Conservation (phyloP, 2,888 invertebrate species). For the Coelopa pilipes region DNA sequence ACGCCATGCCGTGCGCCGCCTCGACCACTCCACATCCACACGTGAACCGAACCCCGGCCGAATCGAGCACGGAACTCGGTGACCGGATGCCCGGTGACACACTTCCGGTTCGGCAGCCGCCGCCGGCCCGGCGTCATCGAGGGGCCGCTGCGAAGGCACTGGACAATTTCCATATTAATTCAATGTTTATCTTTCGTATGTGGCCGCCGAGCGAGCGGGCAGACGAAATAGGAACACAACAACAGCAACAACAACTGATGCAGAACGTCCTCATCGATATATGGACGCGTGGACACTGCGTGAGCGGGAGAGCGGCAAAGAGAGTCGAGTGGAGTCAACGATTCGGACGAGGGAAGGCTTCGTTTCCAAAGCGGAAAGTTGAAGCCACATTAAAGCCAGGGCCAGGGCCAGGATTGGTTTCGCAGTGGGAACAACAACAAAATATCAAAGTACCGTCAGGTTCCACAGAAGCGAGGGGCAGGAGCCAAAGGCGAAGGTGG, state of each 20-base stretch:
- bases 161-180: slow-evolving; percentile 47
- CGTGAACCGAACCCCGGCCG: neutral
- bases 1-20: neutral
- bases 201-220: slow-evolving; percentile 29
- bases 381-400: too few relatives aligned
- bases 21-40: slow-evolving; percentile 2
- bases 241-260: slow-evolving; percentile 37
- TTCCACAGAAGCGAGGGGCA: too few relatives aligned
- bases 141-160: neutral
- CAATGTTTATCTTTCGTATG: slow-evolving; percentile 48
- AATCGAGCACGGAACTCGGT: neutral
- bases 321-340: neutral
- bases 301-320: neutral
- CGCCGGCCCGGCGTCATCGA: neutral
- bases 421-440: too few relatives aligned
- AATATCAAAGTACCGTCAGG: too few relatives aligned
- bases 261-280: neutral
- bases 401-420: too few relatives aligned
- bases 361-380: too few relatives aligned
- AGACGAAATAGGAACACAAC: slow-evolving; percentile 22
- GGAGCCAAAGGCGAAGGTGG: too few relatives aligned
- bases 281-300: neutral
- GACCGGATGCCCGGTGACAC: slow-evolving; percentile 14
- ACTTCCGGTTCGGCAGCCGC: slow-evolving; percentile 24
- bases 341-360: too few relatives aligned